Evolutionary conservation across 2,797 vertebrate genomes (phyloP).

Genomic region (Micropoecilia bifurca): DNA sequence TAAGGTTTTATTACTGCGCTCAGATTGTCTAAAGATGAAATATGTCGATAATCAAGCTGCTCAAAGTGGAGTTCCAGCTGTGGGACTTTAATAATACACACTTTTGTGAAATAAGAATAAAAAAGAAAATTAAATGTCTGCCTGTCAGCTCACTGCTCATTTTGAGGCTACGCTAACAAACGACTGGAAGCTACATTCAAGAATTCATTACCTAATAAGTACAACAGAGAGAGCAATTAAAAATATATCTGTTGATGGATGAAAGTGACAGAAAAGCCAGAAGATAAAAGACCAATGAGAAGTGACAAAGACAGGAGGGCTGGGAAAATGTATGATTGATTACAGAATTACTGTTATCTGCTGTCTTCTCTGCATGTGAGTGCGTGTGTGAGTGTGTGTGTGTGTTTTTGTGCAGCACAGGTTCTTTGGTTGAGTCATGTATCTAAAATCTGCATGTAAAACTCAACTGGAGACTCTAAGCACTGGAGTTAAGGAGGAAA

Average conservation of each 20-base stretch:
- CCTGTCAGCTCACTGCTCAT: conserved; percentile 33
- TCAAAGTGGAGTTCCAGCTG: conserved; percentile 49
- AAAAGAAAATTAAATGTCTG: conserved; percentile 33
- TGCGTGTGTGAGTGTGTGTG: conserved; percentile 18
- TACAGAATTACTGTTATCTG: conserved; percentile 33
- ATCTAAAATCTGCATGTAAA: not conserved
- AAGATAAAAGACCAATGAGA: not conserved
- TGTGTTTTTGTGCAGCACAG: not conserved
- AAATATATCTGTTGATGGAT: conserved; percentile 25
- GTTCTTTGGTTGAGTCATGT: conserved; percentile 7
- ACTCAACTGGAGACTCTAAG: not conserved
- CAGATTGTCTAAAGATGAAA: conserved; percentile 38
- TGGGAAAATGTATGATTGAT: conserved; percentile 53
- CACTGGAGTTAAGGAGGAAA: not conserved
- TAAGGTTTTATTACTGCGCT: conserved; percentile 18
- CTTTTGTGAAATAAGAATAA: conserved; percentile 49
- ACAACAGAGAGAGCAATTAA: conserved; percentile 19
- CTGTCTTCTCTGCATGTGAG: conserved; percentile 33
- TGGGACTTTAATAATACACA: conserved; percentile 41
- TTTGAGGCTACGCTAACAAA: conserved; percentile 23
- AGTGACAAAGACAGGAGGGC: conserved; percentile 24
- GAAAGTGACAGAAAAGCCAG: conserved; percentile 8
- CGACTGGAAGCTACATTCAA: conserved; percentile 36
- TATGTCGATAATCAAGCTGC: conserved; percentile 36
- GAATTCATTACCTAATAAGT: conserved; percentile 47